These are phyloP conservation scores for Drosophila ironensis DNA, from an alignment of 1,140 invertebrate genomes.

Conservation along the genomic window DNA sequence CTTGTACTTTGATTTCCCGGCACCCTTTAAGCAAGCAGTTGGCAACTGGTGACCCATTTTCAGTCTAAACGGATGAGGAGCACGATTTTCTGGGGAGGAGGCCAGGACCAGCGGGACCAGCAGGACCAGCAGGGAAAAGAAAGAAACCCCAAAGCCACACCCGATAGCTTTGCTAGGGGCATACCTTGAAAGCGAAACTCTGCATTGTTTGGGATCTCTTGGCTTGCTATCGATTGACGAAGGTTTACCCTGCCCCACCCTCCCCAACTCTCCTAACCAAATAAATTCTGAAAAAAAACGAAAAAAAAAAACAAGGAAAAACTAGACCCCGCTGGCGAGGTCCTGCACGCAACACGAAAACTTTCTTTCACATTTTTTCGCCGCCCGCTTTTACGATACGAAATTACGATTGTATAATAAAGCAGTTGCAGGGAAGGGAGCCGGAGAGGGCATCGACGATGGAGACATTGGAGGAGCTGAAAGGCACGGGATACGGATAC, in stretches of 20 bases:
- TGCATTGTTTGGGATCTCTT: conserved; percentile 30
- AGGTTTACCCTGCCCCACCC: not conserved
- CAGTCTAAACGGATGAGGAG: not conserved
- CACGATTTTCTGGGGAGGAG: conserved; percentile 1
- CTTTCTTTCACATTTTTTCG: conserved; percentile 74
- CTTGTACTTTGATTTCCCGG: too few relatives aligned
- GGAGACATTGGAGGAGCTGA: conserved; percentile 30
- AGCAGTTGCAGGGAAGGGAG: conserved; percentile 23
- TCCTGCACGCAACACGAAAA: conserved; percentile 77
- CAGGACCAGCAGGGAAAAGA: too few relatives aligned
- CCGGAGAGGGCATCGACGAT: not conserved
- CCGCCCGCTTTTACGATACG: conserved; percentile 75
- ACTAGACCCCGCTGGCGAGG: conserved; percentile 22
- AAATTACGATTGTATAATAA: conserved; percentile 80
- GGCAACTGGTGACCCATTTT: conserved; percentile 69
- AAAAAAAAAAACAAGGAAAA: not conserved
- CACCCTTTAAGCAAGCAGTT: not conserved
- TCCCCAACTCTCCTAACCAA: not conserved
- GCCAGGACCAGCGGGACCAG: not conserved
- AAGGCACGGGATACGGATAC: not conserved
- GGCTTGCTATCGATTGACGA: conserved; percentile 36
- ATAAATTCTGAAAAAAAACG: not conserved
- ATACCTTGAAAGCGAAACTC: conserved; percentile 45
- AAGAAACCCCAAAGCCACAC: conserved; percentile 10
- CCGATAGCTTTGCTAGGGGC: conserved; percentile 1